Evolutionary conservation across 2,888 invertebrate species (phyloP).

Genomic region (Spisula solida): DNA sequence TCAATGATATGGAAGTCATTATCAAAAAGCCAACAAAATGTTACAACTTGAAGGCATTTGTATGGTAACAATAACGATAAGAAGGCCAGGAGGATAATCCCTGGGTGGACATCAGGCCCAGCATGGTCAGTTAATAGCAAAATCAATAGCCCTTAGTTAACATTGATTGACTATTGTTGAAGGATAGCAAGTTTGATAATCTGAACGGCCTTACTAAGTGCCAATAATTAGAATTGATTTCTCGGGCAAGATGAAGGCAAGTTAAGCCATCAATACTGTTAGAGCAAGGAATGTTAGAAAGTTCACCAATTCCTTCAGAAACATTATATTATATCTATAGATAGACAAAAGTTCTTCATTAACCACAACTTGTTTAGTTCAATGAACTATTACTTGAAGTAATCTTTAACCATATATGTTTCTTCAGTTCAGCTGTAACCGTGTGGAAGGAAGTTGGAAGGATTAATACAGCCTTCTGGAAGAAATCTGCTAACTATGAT

Average conservation of each 20-base stretch:
- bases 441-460: too few relatives aligned
- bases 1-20: constrained; percentile 8
- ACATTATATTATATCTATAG: not conserved
- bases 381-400: too few relatives aligned
- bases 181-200: constrained; percentile 12
- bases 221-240: constrained; percentile 23
- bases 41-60: not conserved
- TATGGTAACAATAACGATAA: not conserved
- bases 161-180: constrained; percentile 25
- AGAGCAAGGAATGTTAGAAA: not conserved
- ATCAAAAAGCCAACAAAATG: constrained; percentile 8
- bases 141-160: not conserved
- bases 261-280: not conserved
- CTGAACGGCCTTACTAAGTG: not conserved
- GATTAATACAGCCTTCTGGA: too few relatives aligned
- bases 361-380: too few relatives aligned
- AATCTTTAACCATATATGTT: too few relatives aligned
- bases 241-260: not conserved
- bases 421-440: too few relatives aligned
- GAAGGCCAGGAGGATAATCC: not conserved
- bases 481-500: too few relatives aligned
- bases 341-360: too few relatives aligned
- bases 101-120: not conserved
- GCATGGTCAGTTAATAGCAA: not conserved
- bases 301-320: not conserved